These are phyloP conservation scores for Branchellion lobata DNA, from an alignment of 2,888 invertebrate species.

Conservation along the genomic window DNA sequence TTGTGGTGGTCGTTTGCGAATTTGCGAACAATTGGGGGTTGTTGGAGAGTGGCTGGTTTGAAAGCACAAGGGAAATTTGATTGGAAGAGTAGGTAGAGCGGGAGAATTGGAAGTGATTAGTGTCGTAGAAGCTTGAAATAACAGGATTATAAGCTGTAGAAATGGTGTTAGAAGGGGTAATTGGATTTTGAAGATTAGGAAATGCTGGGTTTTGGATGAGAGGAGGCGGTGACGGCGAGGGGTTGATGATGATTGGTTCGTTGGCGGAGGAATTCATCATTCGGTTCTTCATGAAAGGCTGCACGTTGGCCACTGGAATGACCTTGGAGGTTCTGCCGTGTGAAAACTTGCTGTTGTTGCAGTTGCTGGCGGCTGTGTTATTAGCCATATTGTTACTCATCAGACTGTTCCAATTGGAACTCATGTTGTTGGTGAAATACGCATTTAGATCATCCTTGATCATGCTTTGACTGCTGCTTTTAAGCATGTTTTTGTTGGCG, in stretches of 20 bases:
- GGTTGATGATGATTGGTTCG: constrained; percentile 31
- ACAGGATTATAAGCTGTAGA: background rate
- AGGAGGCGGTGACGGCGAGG: constrained; percentile 5
- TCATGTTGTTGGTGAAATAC: background rate
- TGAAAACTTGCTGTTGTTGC: background rate
- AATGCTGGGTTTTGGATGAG: background rate
- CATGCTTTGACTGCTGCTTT: background rate
- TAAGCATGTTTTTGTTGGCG: background rate
- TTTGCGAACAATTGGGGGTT: background rate
- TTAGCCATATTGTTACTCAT: background rate
- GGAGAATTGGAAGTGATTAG: background rate
- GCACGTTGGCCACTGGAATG: constrained; percentile 48
- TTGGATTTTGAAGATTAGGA: background rate
- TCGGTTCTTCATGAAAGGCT: constrained; percentile 43
- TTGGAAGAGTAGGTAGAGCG: background rate
- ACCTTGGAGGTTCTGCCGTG: constrained; percentile 2
- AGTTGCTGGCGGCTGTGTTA: background rate
- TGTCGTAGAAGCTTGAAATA: too few species aligned
- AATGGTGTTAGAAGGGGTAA: background rate
- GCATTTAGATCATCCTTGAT: too few species aligned
- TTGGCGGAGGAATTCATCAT: background rate
- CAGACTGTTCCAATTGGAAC: background rate
- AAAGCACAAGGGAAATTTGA: background rate
- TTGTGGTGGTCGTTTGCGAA: too few species aligned
- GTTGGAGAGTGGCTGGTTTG: background rate